A percentile compares a stretch with the other conserved stretches of the same genome.
Evolutionary conservation across 2,888 invertebrate species (phyloP).

Genomic region (Byasa hedistus): DNA sequence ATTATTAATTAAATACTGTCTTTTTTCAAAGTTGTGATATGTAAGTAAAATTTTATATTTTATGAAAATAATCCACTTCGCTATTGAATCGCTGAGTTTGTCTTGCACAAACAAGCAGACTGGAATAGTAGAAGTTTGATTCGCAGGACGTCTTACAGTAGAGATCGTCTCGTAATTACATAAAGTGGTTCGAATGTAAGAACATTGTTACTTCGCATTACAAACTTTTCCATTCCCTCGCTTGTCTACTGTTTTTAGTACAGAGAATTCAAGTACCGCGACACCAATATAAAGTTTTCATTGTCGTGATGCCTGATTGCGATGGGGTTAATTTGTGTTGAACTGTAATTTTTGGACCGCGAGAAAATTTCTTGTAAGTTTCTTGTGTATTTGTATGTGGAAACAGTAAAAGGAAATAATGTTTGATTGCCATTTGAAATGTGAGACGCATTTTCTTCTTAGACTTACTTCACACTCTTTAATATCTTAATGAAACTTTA

Average conservation of each 20-base stretch:
- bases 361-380: too few species aligned
- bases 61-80: slow-evolving; percentile 38
- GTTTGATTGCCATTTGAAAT: too few species aligned
- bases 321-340: background rate
- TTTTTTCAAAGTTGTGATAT: background rate
- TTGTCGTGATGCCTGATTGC: background rate
- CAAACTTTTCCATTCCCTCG: slow-evolving; percentile 33
- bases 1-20: too few species aligned
- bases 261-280: background rate
- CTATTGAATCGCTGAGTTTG: slow-evolving; percentile 31
- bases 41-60: slow-evolving; percentile 26
- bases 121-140: slow-evolving; percentile 57
- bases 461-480: too few species aligned
- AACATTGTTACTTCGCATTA: slow-evolving; percentile 35
- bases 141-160: slow-evolving; percentile 44
- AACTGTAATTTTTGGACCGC: background rate
- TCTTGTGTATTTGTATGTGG: too few species aligned
- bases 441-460: too few species aligned
- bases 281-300: slow-evolving; percentile 19
- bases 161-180: slow-evolving; percentile 56
- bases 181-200: slow-evolving; percentile 35
- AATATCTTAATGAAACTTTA: too few species aligned
- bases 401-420: too few species aligned
- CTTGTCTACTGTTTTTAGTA: slow-evolving; percentile 15
- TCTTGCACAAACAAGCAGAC: slow-evolving; percentile 41